Evolutionary conservation across 2,888 invertebrate species (phyloP), one percentile per base, ranked within the genome.

Genomic region (Sarcophaga subvicina): DNA sequence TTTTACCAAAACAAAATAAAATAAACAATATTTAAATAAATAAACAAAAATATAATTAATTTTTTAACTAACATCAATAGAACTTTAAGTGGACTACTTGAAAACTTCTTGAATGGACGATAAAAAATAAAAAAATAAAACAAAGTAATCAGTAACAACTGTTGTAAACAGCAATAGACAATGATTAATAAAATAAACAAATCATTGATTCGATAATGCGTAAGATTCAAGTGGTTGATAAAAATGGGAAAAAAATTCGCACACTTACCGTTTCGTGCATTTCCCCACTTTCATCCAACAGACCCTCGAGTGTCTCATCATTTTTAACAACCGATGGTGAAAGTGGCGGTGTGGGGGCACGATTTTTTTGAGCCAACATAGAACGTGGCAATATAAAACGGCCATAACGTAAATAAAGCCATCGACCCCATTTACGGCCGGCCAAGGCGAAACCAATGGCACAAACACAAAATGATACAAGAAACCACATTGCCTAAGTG

Each of bases 211-310:
- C 17, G 54, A 54, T 37, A 37, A 37, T 37, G 37, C 37, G 37
- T 37, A 37, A 37, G 20, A 17, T 69, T 59, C 17, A 73, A 14
- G 62, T 37, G 62, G 45, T 20, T 75, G 54, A 67, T 73, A 22
- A 67, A 45, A 45, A 45, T 60, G 27, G 17, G 45, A 20, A 6
- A 22, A 25, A 54, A n/a, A 5, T 27, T 71, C 4, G 54, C 14
- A 54, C 62, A 62, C 93, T 93, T 90, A 93, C 93, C 93, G 93
- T 93, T 89, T 92, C 92, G 70, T 92, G 91, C 91, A 93, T 92
- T 90, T 93, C 93, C 4, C 92, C 90, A 88, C 92, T 91, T 87
- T 92, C 91, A 87, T 93, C 93, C 62, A 93, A 90, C 84, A 92
- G 89, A 20, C 91, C 90, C 89, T 93, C 93, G 73, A 93, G 89